Conservation (phyloP, 2,888 invertebrate species). For the Auanema sp. region DNA sequence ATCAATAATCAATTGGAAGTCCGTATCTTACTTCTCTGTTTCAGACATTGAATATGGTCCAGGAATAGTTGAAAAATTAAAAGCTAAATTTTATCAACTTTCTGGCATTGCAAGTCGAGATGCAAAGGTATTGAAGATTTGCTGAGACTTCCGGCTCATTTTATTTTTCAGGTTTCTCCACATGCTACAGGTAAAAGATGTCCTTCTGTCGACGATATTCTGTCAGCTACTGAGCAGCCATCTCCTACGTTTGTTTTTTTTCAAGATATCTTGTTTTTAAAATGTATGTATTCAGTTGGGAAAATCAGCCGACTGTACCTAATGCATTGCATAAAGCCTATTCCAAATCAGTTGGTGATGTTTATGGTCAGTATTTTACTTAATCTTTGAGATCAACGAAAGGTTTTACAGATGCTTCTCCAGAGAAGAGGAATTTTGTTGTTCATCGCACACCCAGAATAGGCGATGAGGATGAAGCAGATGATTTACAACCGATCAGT, state of each 20-base stretch:
- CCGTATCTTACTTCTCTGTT: slow-evolving; percentile 11
- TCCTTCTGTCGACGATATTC: slow-evolving; percentile 19
- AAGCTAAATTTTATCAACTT: slow-evolving; percentile 41
- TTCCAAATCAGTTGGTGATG: slow-evolving; percentile 17
- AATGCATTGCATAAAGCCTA: background rate
- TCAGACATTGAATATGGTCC: slow-evolving; percentile 52
- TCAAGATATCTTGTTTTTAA: background rate
- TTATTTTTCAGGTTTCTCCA: slow-evolving; percentile 7
- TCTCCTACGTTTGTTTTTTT: background rate
- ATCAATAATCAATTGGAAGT: background rate
- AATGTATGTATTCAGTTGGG: background rate
- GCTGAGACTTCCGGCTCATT: background rate
- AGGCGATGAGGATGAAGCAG: background rate
- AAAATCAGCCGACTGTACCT: background rate
- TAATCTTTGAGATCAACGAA: background rate
- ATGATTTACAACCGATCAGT: slow-evolving; percentile 12
- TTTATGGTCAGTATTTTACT: slow-evolving; percentile 1
- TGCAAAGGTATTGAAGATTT: background rate
- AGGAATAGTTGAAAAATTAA: slow-evolving; percentile 47
- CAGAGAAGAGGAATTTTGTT: no score
- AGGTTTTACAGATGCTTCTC: no score
- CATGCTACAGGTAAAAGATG: slow-evolving; percentile 14
- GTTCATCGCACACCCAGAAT: no score
- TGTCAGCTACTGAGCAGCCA: background rate
- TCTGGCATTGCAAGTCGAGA: slow-evolving; percentile 24